Percentiles rank a stretch among this genome's conserved stretches.
Evolutionary conservation across 2,888 invertebrate species (phyloP).

Genomic region (Punctoribates punctum): DNA sequence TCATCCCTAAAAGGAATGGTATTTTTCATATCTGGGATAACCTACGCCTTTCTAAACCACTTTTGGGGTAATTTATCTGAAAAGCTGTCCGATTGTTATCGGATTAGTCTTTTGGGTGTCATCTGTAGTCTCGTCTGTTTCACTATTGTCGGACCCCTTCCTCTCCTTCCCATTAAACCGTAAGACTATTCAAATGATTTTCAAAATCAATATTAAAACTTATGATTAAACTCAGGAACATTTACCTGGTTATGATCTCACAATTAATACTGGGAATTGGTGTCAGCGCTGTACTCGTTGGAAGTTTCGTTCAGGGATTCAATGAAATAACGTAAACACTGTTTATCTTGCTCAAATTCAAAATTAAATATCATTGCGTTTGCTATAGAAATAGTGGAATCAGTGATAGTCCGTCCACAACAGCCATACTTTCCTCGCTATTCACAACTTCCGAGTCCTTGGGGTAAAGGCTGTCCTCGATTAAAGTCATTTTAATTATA

Average conservation of each 20-base stretch:
- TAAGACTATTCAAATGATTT: not conserved
- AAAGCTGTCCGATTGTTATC: not conserved
- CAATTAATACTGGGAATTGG: not conserved
- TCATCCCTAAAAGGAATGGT: not conserved
- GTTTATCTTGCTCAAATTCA: not conserved
- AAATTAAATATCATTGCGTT: not conserved
- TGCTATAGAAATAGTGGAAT: not conserved
- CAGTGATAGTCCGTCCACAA: not conserved
- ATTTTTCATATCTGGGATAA: not conserved
- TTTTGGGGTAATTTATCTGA: constrained; percentile 5
- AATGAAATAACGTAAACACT: not conserved
- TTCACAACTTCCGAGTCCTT: not conserved
- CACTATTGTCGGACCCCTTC: not conserved
- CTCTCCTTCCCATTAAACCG: not conserved
- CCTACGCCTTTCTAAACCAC: not conserved
- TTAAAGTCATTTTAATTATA: not conserved
- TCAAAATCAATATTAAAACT: not conserved
- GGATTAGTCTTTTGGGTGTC: not conserved
- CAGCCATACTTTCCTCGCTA: not conserved
- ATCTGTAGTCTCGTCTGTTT: not conserved
- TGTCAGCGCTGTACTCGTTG: not conserved
- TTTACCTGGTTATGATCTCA: not conserved
- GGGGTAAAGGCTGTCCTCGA: not conserved
- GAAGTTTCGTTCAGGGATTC: constrained; percentile 2
- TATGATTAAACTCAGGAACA: not conserved